These are phyloP conservation scores for Agrenia bidenticulata DNA, from an alignment of 2,888 invertebrate genomes.

Conservation along the genomic window DNA sequence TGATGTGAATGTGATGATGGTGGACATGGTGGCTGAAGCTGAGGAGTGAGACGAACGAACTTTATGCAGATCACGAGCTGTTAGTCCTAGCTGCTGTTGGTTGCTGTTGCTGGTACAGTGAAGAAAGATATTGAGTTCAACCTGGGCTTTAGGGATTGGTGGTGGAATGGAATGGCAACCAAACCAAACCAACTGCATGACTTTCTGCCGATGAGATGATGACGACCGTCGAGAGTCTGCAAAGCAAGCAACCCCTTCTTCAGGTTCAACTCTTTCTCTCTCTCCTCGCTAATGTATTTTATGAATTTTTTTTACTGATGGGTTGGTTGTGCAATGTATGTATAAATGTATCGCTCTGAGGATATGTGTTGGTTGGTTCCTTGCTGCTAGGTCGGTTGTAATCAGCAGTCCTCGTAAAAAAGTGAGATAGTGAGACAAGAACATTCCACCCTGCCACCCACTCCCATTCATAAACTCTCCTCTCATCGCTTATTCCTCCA, in stretches of 20 bases:
- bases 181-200: conserved; percentile 3
- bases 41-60: conserved; percentile 19
- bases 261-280: conserved; percentile 23
- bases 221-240: conserved; percentile 9
- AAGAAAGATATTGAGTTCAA: conserved; percentile 20
- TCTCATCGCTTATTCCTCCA: conserved; percentile 13
- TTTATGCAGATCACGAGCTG: conserved; percentile 23
- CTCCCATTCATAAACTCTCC: conserved; percentile 50
- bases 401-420: conserved; percentile 23
- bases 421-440: conserved; percentile 21
- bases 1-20: too few relatives aligned
- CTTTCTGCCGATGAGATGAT: conserved; percentile 16
- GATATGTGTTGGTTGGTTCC: conserved; percentile 3
- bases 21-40: not conserved
- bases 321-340: conserved; percentile 20
- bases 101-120: conserved; percentile 19
- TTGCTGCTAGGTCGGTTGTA: conserved; percentile 21
- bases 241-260: conserved; percentile 19
- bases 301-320: conserved; percentile 21
- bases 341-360: conserved; percentile 6
- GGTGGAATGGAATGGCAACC: not conserved
- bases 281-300: conserved; percentile 16
- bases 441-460: conserved; percentile 49
- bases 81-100: not conserved
- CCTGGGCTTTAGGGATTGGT: conserved; percentile 15